phyloP scores from a whole-genome alignment of 2,888 invertebrate species.

The Agonopterix heracliana region DNA sequence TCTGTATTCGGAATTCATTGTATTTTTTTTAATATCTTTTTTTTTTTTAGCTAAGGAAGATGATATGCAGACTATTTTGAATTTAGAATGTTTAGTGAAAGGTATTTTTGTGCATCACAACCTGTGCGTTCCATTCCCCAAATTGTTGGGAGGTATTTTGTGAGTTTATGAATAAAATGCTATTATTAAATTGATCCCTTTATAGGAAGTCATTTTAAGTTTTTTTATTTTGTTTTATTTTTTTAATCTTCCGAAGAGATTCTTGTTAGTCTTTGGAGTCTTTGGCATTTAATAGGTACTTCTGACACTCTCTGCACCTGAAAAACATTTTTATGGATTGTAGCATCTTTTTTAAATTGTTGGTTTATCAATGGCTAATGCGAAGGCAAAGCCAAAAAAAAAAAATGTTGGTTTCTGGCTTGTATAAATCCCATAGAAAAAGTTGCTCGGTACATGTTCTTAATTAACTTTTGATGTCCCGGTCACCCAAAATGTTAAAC shows the following conservation, averaged over 20 bases:
- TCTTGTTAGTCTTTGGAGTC: conserved; percentile 1
- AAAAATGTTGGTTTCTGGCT: too few relatives aligned
- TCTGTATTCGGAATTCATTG: conserved; percentile 29
- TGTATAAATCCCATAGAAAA: too few relatives aligned
- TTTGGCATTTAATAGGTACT: background rate
- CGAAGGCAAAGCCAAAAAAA: too few relatives aligned
- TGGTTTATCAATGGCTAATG: too few relatives aligned
- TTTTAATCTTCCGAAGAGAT: background rate
- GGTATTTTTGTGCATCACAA: conserved; percentile 7
- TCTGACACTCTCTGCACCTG: conserved; percentile 7
- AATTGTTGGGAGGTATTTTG: conserved; percentile 5
- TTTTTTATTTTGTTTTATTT: background rate
- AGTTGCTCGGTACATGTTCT: too few relatives aligned
- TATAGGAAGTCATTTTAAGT: conserved; percentile 35
- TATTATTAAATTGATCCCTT: conserved; percentile 66
- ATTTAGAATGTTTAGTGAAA: conserved; percentile 18
- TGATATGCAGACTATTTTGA: conserved; percentile 20
- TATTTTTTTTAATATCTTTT: conserved; percentile 9
- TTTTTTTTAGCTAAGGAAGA: conserved; percentile 9
- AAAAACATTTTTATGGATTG: conserved; percentile 1
- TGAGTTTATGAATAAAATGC: conserved; percentile 34
- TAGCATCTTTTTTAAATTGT: too few relatives aligned
- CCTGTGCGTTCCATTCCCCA: conserved; percentile 24
- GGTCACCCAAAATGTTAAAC: too few relatives aligned
- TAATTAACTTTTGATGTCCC: too few relatives aligned